Conservation (phyloP, 2,888 invertebrate species). For the Orthosia incerta region DNA sequence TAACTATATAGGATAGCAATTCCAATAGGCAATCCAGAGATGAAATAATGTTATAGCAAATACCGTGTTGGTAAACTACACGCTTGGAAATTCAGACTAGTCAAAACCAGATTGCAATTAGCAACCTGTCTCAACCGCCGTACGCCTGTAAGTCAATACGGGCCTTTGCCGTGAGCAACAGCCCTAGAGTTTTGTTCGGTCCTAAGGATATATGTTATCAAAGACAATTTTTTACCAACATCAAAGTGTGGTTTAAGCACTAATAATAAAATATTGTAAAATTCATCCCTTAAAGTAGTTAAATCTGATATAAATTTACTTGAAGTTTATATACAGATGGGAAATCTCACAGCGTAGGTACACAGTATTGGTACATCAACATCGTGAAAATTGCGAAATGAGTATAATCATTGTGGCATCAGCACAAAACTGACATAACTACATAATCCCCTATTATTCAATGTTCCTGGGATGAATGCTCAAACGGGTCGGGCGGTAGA, state of each 20-base stretch:
- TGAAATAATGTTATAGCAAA: no score
- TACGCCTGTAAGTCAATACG: neutral
- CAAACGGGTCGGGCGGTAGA: neutral
- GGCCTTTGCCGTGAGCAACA: neutral
- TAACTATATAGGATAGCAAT: no score
- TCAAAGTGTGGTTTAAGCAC: no score
- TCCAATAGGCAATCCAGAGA: no score
- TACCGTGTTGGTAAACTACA: neutral
- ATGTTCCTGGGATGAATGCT: neutral
- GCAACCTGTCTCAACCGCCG: neutral
- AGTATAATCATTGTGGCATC: neutral
- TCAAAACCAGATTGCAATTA: conserved; percentile 1
- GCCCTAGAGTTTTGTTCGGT: neutral
- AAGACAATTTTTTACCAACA: no score
- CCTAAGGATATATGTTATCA: neutral
- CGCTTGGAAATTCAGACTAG: neutral
- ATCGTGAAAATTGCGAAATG: neutral
- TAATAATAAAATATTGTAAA: no score
- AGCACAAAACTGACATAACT: neutral
- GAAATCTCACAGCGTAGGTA: no score
- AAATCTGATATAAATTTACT: no score
- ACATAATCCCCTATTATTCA: neutral
- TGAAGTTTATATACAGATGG: no score
- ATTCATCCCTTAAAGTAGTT: no score
- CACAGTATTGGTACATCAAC: no score